Base-by-base conservation (phyloP, 1,140 invertebrate genomes). In the Drosophila albomicans region DNA sequence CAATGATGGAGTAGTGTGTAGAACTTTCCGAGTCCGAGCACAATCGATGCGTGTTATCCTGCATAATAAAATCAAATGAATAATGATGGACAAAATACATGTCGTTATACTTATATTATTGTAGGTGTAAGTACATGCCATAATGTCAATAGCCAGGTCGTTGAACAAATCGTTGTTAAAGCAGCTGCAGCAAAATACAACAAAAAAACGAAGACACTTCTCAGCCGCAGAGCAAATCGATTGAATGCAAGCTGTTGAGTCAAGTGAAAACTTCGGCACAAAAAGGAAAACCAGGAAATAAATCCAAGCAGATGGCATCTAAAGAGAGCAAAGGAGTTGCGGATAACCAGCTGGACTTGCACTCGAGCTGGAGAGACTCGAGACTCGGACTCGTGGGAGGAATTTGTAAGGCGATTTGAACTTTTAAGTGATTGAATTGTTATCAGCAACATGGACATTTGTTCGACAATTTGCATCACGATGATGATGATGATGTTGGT, bases 351-450 rank as follows among this genome's bases (percentile, higher is more conserved):
- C 65, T 70, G 46, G 48, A 78, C 75, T 64, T 65, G 56, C 6
- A 38, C 35, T 38, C 7, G 35, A 69, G 59, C 69, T 25, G 20
- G 3, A 25, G 20, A 25, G 35, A 38, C 35, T 32, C 6, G 6
- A 8, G 7, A 32, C 5, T 32, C 30, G 6, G 2, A 32, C 75
- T 64, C 72, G 56, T 49, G 59, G 75, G 54, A 54, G 59, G 63
- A 59, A 78, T 86, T 86, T 85, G 82, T 74, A 64, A 70, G 75
- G 57, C 82, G 80, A 77, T 82, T 79, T 75, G 77, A 82, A 87
- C 80, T 88, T 69, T 78, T 80, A 82, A 87, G 82, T 87, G 84
- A 87, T 88, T 87, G 84, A 88, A 88, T 87, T 88, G 82, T 82
- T 80, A 88, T 74, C 84, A 74, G 62, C 62, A 77, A 82, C 62